Evolutionary conservation across 2,888 invertebrate genomes (phyloP), one percentile per base, ranked within the genome.

Genomic region (Eupithecia vulgata): DNA sequence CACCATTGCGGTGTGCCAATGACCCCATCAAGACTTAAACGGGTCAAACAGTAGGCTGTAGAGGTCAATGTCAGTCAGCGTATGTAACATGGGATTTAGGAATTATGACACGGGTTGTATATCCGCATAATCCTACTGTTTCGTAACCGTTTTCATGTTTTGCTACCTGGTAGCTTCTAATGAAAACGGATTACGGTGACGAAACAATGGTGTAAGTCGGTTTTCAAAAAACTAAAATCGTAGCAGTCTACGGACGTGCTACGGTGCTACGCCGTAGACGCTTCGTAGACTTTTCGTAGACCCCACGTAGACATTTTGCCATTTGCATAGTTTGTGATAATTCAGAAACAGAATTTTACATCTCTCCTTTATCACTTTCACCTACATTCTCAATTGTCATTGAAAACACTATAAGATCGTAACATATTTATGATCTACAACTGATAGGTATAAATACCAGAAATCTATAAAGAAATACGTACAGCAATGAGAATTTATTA

Each of bases 11-110:
- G 62, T 64, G 10, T 17, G 35, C 17, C 62, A 64, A 35, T 64
- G 62, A 37, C 62, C 37, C 35, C 35, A 52, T 21, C 52, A 34
- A 61, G 35, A 35, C 35, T 62, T n/a, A 62, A 17, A 35, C 34
- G 35, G 35, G 61, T n/a, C 61, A 61, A 35, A 61, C 15, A 4
- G 61, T 8, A 35, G 42, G 68, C 25, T 72, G 74, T 62, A 74
- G 75, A 68, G 79, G 77, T 78, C 79, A 79, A 76, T 78, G 78
- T 77, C 78, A 65, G 42, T 77, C 77, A 65, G 42, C 66, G 62
- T 65, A 72, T 71, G 73, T 57, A 68, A 76, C 73, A 72, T 15
- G 67, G 73, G 71, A 75, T 75, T 73, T 72, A 72, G 52, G 52
- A 76, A 72, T 68, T 79, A 76, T 76, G 76, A 78, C 75, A 70